Base-by-base conservation (phyloP, 2,888 invertebrate species). In the Tortrix viridana region DNA sequence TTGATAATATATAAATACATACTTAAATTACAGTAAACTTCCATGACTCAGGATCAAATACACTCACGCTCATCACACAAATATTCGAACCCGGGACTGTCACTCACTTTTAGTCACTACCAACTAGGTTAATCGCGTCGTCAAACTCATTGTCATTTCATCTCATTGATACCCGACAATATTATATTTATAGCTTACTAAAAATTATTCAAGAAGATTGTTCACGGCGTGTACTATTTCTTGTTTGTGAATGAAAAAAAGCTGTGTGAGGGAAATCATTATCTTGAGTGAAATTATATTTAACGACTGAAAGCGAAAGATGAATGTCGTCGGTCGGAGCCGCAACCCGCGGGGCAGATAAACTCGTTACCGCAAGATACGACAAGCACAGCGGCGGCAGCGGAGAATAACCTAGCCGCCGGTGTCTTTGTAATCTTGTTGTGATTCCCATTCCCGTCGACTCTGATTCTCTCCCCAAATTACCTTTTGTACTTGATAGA, bases 341-440 rank as follows among this genome's bases (percentile, higher is more conserved):
- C 74, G 80, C 81, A 86, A 85, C 89, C 90, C 89, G 88, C 89
- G 85, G 89, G 91, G 88, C 89, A 89, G 88, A 89, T 90, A 92
- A 92, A 86, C 88, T 92, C 85, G 89, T 92, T 92, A 91, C 80
- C 83, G 80, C 80, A 81, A 85, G 87, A 88, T 85, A 86, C 86
- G 83, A 78, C 80, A 82, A 70, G 79, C 71, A 71, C 70, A 50
- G 68, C 75, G 77, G 71, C 76, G 73, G 76, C 73, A 74, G 70
- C 73, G 77, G 68, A 73, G 77, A 80, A 79, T 82, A 81, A 81
- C 77, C 81, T 81, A 77, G 79, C 80, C 79, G 76, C 79, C 78
- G 81, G 81, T 84, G 85, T 82, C 82, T 83, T 79, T 74, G 82
- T 92, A 92, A 92, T 91, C 88, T 88, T 74, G 85, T 92, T 91